Evolutionary conservation across 2,888 invertebrate genomes (phyloP).

Genomic region (Melieria omissa): DNA sequence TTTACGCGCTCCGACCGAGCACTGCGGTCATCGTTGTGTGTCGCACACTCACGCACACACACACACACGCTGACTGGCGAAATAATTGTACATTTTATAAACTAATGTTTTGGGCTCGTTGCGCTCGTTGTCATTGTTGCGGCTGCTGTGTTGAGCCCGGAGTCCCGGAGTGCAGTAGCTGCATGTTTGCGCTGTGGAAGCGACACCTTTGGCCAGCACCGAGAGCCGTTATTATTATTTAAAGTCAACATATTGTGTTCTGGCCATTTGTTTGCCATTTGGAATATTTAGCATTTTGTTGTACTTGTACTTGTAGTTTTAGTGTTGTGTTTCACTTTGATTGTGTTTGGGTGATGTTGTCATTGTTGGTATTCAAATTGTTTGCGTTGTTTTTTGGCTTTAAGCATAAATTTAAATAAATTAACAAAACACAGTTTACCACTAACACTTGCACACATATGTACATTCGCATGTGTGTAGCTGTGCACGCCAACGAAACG

Average conservation of each 20-base stretch:
- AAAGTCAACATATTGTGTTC: conserved; percentile 35
- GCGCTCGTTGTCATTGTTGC: no score
- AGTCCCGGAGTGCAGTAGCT: no score
- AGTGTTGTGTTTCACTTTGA: conserved; percentile 3
- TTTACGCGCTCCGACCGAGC: no score
- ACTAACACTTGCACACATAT: not conserved
- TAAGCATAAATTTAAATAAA: conserved; percentile 57
- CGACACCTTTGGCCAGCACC: conserved; percentile 12
- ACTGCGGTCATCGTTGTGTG: no score
- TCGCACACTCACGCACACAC: no score
- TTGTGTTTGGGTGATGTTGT: not conserved
- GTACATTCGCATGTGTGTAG: not conserved
- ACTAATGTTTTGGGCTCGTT: no score
- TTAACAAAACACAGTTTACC: conserved; percentile 51
- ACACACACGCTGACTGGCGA: no score
- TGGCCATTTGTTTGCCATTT: conserved; percentile 26
- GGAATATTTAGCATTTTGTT: conserved; percentile 25
- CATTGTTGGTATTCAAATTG: conserved; percentile 12
- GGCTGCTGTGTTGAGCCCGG: no score
- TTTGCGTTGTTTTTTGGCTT: conserved; percentile 39
- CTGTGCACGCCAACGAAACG: no score
- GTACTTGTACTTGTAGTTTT: conserved; percentile 1
- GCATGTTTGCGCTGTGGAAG: no score
- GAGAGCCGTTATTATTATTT: conserved; percentile 29
- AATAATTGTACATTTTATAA: no score